Base-by-base conservation (phyloP, 2,113 vertebrate genomes). In the Peromyscus polionotus region DNA sequence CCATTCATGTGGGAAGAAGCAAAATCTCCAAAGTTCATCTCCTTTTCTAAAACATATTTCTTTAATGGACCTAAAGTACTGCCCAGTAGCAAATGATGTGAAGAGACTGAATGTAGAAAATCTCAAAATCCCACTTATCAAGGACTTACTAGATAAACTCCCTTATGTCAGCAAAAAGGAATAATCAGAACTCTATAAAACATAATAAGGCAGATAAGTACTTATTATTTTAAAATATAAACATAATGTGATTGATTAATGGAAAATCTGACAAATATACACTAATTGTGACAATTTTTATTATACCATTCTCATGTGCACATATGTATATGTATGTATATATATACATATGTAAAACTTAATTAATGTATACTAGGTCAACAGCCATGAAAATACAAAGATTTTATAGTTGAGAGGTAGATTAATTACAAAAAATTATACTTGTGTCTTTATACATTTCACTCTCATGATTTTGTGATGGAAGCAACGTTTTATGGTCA, bases 1-100 rank as follows among this genome's bases (percentile, higher is more conserved):
- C 86, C 86, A 90, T 90, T 94, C 86, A 96, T 83, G 75, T 96
- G 89, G 42, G 42, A 95, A 96, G 88, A 96, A 89, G 11, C 42
- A 96, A 57, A 31, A 42, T 80, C 88, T 84, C 70, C 36, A 73
- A 70, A 86, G 24, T 61, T 96, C 68, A 61, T 70, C 45, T 96
- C 51, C 76, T 97, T 93, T 96, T 33, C 73, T 17, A 80, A 96
- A 93, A 51, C 31, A 51, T 24, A 3, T 57, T 95, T 97, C 63
- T 95, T 84, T 67, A 95, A 70, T 84, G 54, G 17, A 70, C 63
- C 70, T 9, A 54, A 95, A 67, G 2, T 65, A 16, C 57, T 80
- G 33, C 24, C 51, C 87, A 59, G n/a, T 28, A 36, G 59, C 19
- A 13, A 28, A 75, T 42, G 19, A 59, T 42, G 3, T 1, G 24